Percentiles rank a stretch among this genome's conserved stretches.
phyloP scores from a whole-genome alignment of 1,140 invertebrate species.

The Drosophila pectinifera region DNA sequence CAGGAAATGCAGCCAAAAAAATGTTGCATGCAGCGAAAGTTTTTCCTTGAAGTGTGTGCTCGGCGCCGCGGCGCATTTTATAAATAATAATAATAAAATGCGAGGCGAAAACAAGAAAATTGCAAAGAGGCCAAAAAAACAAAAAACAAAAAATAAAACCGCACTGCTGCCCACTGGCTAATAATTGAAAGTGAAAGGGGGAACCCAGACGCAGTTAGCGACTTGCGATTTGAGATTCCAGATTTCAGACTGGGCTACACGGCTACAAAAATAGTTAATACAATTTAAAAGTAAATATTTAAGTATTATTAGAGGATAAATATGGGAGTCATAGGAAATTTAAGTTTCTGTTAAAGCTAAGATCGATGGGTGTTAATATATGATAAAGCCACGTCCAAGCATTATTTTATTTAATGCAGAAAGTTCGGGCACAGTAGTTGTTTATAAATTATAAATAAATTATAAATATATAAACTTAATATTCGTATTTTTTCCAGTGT shows the following conservation, averaged over 20 bases:
- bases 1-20: constrained; percentile 54
- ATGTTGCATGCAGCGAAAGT: constrained; percentile 65
- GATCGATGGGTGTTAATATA: no score
- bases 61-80: constrained; percentile 32
- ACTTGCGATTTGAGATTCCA: constrained; percentile 10
- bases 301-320: neutral
- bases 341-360: no score
- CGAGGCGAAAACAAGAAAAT: constrained; percentile 52
- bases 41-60: constrained; percentile 59
- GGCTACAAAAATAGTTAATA: constrained; percentile 8
- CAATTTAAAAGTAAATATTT: neutral
- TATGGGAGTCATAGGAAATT: no score
- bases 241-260: constrained; percentile 6
- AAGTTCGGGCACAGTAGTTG: no score
- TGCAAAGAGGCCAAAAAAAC: constrained; percentile 39
- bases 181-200: constrained; percentile 74
- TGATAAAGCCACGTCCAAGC: no score
- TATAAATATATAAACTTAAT: neutral
- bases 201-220: constrained; percentile 29
- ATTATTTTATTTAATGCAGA: no score
- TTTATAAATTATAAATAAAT: no score
- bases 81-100: constrained; percentile 65
- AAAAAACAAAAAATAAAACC: constrained; percentile 5
- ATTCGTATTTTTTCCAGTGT: neutral
- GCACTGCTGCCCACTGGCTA: constrained; percentile 63